Evolutionary conservation across 2,113 vertebrate genomes (phyloP).

Genomic region (Ailuropoda melanoleuca): DNA sequence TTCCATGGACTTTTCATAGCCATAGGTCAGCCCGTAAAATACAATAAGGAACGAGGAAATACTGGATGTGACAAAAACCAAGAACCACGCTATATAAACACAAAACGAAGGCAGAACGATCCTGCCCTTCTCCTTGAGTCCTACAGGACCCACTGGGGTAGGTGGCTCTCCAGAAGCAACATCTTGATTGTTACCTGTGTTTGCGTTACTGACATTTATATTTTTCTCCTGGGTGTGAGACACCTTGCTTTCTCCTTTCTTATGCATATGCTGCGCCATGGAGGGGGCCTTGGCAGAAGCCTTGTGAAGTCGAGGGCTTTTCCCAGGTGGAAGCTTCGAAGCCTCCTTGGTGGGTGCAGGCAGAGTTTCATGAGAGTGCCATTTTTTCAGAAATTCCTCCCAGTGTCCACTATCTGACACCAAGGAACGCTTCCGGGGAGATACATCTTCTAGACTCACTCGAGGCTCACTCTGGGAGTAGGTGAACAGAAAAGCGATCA

Average conservation of each 20-base stretch:
- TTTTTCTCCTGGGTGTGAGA: rapidly evolving
- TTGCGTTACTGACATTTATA: neutral
- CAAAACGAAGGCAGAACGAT: neutral
- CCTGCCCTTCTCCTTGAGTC: neutral
- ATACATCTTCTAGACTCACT: neutral
- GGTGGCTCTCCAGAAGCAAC: too few relatives aligned
- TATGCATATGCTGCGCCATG: rapidly evolving
- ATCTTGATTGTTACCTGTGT: rapidly evolving
- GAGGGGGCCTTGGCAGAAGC: rapidly evolving
- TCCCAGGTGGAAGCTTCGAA: rapidly evolving
- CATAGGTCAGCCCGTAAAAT: conserved; percentile 82
- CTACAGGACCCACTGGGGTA: too few relatives aligned
- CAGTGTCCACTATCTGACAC: neutral
- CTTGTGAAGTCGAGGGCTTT: rapidly evolving
- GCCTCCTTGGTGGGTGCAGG: rapidly evolving
- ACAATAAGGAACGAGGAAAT: conserved; percentile 80
- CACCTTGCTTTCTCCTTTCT: neutral
- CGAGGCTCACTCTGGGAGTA: conserved; percentile 68
- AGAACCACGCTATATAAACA: conserved; percentile 54
- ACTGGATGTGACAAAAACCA: conserved; percentile 56
- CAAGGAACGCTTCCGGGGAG: neutral
- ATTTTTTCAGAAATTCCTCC: conserved; percentile 47
- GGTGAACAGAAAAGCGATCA: conserved; percentile 78
- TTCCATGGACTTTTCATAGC: conserved; percentile 77
- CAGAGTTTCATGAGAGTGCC: neutral